A percentile compares a stretch with the other conserved stretches of the same genome.
These are phyloP conservation scores for Apamea monoglypha DNA, from an alignment of 2,888 invertebrate species.

Conservation along the genomic window DNA sequence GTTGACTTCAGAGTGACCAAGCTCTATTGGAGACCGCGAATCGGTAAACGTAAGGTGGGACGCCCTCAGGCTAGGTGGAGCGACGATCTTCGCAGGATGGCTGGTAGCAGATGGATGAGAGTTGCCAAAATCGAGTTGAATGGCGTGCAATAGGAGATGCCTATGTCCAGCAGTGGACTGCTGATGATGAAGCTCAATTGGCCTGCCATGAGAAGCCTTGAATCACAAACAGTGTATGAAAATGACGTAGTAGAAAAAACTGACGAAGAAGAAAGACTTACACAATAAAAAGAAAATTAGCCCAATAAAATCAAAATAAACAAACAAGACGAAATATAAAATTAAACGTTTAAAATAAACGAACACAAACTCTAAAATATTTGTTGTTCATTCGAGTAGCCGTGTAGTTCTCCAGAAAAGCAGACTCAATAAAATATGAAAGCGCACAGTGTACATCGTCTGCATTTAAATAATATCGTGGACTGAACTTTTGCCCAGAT, in stretches of 20 bases:
- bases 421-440: slow-evolving; percentile 67
- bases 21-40: neutral
- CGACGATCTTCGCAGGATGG: no score
- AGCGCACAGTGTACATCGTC: slow-evolving; percentile 71
- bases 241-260: neutral
- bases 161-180: no score
- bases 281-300: neutral
- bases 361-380: slow-evolving; percentile 40
- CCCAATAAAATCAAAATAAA: neutral
- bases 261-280: no score
- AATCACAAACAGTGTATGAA: neutral
- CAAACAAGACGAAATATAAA: slow-evolving; percentile 1
- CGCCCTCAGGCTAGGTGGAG: no score
- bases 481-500: slow-evolving; percentile 79
- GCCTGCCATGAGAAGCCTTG: neutral
- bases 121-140: no score
- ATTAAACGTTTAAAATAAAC: slow-evolving; percentile 27
- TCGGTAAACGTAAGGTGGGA: no score
- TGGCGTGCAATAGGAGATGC: no score
- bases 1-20: neutral
- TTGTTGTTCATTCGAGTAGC: slow-evolving; percentile 47
- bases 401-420: slow-evolving; percentile 57
- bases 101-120: no score
- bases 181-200: neutral
- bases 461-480: slow-evolving; percentile 81